Percentiles rank a stretch among this genome's conserved stretches.
These are phyloP conservation scores for Drosophila saltans DNA, from an alignment of 1,140 invertebrate species.

Conservation along the genomic window DNA sequence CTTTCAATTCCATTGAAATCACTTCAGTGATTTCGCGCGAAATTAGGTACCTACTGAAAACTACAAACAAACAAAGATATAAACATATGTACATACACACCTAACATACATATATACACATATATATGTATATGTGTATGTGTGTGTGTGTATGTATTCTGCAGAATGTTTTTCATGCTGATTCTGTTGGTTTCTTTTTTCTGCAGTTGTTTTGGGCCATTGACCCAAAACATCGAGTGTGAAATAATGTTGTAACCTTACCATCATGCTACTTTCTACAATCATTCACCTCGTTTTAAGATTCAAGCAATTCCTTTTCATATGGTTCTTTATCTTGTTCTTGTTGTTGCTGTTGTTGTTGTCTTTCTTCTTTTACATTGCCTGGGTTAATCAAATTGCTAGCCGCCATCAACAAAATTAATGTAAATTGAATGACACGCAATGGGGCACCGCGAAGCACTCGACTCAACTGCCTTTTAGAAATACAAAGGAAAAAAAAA, in stretches of 20 bases:
- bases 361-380: not conserved
- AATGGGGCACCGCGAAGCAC: slow-evolving; percentile 62
- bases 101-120: not conserved
- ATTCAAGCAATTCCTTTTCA: not conserved
- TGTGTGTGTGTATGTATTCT: slow-evolving; percentile 18
- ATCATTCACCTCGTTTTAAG: not conserved
- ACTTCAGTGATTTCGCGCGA: slow-evolving; percentile 10
- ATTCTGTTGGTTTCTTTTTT: slow-evolving; percentile 34
- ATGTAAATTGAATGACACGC: slow-evolving; percentile 78
- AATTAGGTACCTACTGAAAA: slow-evolving; percentile 10
- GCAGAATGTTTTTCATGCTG: slow-evolving; percentile 48
- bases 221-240: slow-evolving; percentile 7
- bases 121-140: not conserved
- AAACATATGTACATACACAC: not conserved
- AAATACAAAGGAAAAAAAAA: slow-evolving; percentile 1
- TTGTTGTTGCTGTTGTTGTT: not conserved
- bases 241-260: slow-evolving; percentile 2
- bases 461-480: slow-evolving; percentile 12
- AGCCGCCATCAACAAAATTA: slow-evolving; percentile 72
- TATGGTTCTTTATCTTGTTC: slow-evolving; percentile 47
- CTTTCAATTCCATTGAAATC: slow-evolving; percentile 4
- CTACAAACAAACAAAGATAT: not conserved
- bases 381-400: slow-evolving; percentile 69
- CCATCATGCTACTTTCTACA: not conserved
- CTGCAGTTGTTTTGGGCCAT: slow-evolving; percentile 5